A percentile compares a stretch with the other conserved stretches of the same genome.
phyloP scores from a whole-genome alignment of 2,797 vertebrate species.

The Myotis planiceps region DNA sequence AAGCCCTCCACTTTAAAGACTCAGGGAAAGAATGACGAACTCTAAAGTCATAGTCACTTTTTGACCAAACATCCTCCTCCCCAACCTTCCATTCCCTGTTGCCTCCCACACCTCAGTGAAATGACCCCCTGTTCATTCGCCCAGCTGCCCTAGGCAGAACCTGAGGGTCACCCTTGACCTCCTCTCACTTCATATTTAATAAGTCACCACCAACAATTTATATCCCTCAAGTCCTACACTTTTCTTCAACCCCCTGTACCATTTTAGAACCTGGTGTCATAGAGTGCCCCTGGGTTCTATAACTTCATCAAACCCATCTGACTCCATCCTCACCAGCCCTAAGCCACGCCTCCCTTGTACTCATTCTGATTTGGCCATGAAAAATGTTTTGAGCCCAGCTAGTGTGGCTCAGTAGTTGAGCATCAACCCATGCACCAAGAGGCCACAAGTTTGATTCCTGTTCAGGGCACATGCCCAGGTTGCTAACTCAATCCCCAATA shows the following conservation, averaged over 20 bases:
- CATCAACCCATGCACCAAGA: too few relatives aligned
- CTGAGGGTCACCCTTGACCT: not conserved
- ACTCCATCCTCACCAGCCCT: not conserved
- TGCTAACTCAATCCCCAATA: too few relatives aligned
- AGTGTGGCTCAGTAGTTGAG: too few relatives aligned
- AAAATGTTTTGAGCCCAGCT: too few relatives aligned
- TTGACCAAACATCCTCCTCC: not conserved
- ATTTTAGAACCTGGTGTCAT: not conserved
- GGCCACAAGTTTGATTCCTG: too few relatives aligned
- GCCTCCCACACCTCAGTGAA: not conserved
- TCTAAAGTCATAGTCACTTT: not conserved
- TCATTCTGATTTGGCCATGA: not conserved
- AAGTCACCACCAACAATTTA: not conserved
- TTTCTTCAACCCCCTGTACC: not conserved
- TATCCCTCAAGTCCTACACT: not conserved
- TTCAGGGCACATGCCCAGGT: too few relatives aligned
- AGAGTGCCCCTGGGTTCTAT: not conserved
- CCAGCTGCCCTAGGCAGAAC: not conserved
- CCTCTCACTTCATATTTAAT: not conserved
- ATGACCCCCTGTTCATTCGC: not conserved
- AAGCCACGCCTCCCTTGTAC: accelerated
- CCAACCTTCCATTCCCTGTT: not conserved
- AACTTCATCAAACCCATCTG: not conserved
- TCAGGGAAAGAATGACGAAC: not conserved
- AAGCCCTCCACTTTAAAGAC: not conserved